Evolutionary conservation across 2,113 vertebrate species (phyloP).

Genomic region (Phylloscopus whistleri): DNA sequence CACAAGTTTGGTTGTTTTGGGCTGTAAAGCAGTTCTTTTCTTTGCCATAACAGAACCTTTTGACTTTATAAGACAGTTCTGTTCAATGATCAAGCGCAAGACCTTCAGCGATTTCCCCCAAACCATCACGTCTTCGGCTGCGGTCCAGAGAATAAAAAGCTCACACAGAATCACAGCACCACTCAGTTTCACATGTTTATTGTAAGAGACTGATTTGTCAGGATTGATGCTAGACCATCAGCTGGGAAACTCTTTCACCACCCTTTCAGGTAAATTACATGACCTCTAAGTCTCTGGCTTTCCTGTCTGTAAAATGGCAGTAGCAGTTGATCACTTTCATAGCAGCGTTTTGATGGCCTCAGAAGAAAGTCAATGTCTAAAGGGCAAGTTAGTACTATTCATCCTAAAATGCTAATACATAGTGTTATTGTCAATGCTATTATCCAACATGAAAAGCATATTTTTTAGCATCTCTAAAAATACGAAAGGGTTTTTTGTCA

Average conservation of each 20-base stretch:
- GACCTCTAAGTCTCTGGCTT: not conserved
- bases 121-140: not conserved
- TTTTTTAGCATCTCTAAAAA: constrained; percentile 36
- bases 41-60: not conserved
- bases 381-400: constrained; percentile 18
- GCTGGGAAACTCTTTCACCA: not conserved
- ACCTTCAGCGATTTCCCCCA: not conserved
- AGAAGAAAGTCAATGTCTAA: not conserved
- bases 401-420: constrained; percentile 10
- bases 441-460: not conserved
- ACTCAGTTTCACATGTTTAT: not conserved
- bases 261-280: not conserved
- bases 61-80: not conserved
- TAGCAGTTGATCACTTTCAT: not conserved
- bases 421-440: not conserved
- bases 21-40: not conserved
- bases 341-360: not conserved
- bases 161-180: not conserved
- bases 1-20: not conserved
- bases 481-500: constrained; percentile 12
- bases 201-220: not conserved
- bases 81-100: not conserved
- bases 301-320: not conserved
- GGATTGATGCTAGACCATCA: not conserved
- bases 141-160: not conserved